Evolutionary conservation across 2,888 invertebrate species (phyloP), one percentile per base, ranked within the genome.

Genomic region (Amphipoea oculea): DNA sequence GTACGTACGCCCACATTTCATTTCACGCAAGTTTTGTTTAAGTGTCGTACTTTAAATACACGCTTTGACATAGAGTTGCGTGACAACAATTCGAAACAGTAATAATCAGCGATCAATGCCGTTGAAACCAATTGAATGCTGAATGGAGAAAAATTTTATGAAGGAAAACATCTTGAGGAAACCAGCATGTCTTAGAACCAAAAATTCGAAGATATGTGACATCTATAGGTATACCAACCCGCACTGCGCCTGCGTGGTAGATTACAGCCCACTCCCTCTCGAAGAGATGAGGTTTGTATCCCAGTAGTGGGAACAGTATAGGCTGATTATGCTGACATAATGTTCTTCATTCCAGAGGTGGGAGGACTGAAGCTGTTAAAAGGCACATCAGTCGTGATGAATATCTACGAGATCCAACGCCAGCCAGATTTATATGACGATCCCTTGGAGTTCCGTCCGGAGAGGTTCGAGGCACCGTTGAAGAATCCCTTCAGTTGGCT

Each of bases 401-500:
- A 96, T 69, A 93, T 96, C n/a, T 94, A 92, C 76, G 92, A 94
- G 51, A 91, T 96, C 81, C 97, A 98, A 88, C 92, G 97, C 45
- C 93, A 97, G 85, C 94, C 96, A 1, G 94, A 96, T 11, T 89
- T 96, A 42, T 97, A 95, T 88, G 96, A 97, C 0, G 95, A 97
- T 80, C 97, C 98, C 0, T 92, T 97, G 75, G 94, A 93, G 67
- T 97, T 95, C 80, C 89, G 89, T 11, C 98, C 98, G 0, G 97
- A 97, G 78, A 95, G 98, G 45, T 97, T 97, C 84, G 94, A 96
- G 65, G 81, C 86, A 0, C 67, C 82, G 7, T 12, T 89, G 91
- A 94, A 76, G 91, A 94, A 81, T 90, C 94, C 88, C 91, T 97
- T 97, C 87, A 95, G 95, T 42, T 98, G 97, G 93, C 89, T 98